These are phyloP conservation scores for Bimastos eiseni DNA, from an alignment of 2,888 invertebrate species.

Conservation along the genomic window DNA sequence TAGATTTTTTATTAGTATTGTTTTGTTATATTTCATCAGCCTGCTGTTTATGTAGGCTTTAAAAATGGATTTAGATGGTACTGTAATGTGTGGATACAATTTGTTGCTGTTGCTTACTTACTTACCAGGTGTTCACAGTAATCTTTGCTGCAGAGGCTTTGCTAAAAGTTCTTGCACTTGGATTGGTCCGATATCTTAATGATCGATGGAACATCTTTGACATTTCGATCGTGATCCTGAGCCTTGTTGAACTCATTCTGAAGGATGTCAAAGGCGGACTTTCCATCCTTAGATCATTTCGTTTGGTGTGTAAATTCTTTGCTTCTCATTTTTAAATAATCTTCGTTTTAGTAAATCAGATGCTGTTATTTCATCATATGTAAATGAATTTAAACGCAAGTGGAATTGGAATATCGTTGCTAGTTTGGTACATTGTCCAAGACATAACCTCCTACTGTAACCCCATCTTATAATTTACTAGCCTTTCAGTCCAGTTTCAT, in stretches of 20 bases:
- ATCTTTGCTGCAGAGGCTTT: conserved; percentile 94
- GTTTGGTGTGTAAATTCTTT: conserved; percentile 75
- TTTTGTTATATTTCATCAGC: not conserved
- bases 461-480: too few species aligned
- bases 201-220: conserved; percentile 99
- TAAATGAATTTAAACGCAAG: not conserved
- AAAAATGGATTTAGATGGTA: not conserved
- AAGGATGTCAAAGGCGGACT: conserved; percentile 87
- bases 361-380: too few species aligned
- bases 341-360: not conserved
- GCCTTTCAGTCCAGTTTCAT: too few species aligned
- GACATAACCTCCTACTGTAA: too few species aligned
- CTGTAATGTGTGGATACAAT: not conserved
- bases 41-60: not conserved
- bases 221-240: conserved; percentile 94
- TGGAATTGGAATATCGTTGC: too few species aligned
- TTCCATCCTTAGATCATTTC: conserved; percentile 93
- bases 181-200: conserved; percentile 94
- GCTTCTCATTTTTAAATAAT: not conserved
- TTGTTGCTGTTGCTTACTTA: not conserved
- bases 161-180: conserved; percentile 92
- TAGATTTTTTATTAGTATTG: not conserved
- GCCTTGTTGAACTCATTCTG: conserved; percentile 87
- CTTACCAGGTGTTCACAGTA: conserved; percentile 90
- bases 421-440: too few species aligned